A percentile compares a stretch with the other conserved stretches of the same genome.
Evolutionary conservation across 2,888 invertebrate genomes (phyloP).

Genomic region (Eupithecia abbreviata): DNA sequence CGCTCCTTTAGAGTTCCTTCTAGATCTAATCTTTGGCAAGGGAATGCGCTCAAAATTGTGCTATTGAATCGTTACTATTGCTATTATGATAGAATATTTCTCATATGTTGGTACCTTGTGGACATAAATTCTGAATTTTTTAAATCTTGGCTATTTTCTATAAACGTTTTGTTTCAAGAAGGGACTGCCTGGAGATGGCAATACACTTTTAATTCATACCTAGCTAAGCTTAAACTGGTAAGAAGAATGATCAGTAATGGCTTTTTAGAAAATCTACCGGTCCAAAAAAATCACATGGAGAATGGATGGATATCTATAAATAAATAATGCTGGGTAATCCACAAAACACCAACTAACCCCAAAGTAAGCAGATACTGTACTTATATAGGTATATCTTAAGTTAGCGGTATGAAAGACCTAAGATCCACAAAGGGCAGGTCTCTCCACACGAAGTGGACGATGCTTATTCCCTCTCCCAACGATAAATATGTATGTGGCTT

Average conservation of each 20-base stretch:
- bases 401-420: background rate
- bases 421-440: background rate
- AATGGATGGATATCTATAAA: background rate
- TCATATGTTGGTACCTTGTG: background rate
- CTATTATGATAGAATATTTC: background rate
- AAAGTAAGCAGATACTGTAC: background rate
- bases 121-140: background rate
- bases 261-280: background rate
- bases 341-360: background rate
- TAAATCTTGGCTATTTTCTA: background rate
- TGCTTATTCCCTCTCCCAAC: background rate
- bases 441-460: background rate
- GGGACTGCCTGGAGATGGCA: background rate
- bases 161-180: background rate
- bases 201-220: background rate
- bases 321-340: background rate
- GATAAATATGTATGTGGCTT: background rate
- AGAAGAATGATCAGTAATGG: background rate
- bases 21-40: conserved; percentile 43
- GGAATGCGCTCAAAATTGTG: conserved; percentile 17
- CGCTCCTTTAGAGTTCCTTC: conserved; percentile 60
- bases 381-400: background rate
- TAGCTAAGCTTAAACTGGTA: background rate
- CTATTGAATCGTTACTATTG: conserved; percentile 10
- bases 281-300: background rate